Percentiles rank a stretch among this genome's conserved stretches.
Evolutionary conservation across 1,140 invertebrate genomes (phyloP).

Genomic region (Scaptomyza montana): DNA sequence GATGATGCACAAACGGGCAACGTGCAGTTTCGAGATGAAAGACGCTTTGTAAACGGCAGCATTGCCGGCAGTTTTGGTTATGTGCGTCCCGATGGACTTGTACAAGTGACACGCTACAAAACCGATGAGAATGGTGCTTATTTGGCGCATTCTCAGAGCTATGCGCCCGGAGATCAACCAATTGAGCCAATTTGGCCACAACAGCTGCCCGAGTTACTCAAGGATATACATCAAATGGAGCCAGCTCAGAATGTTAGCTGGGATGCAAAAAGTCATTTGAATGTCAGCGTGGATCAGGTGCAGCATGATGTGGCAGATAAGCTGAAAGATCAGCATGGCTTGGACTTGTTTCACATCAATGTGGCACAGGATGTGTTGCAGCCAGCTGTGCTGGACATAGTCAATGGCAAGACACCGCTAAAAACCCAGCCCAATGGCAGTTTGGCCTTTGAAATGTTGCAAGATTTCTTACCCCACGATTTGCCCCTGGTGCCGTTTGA

Average conservation of each 20-base stretch:
- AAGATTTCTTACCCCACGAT: constrained; percentile 66
- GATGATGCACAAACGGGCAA: constrained; percentile 87
- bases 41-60: constrained; percentile 87
- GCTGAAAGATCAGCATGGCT: constrained; percentile 62
- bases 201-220: constrained; percentile 52
- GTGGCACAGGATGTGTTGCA: constrained; percentile 59
- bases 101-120: constrained; percentile 86
- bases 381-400: constrained; percentile 60
- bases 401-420: constrained; percentile 61
- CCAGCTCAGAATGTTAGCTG: constrained; percentile 47
- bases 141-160: constrained; percentile 57
- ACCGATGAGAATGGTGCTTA: constrained; percentile 87
- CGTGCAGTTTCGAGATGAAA: constrained; percentile 87
- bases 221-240: constrained; percentile 7
- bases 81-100: constrained; percentile 86
- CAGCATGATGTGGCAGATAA: constrained; percentile 49
- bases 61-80: constrained; percentile 88
- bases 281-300: constrained; percentile 63
- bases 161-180: constrained; percentile 44
- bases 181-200: constrained; percentile 61
- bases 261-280: constrained; percentile 71
- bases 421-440: constrained; percentile 31
- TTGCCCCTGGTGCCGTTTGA: constrained; percentile 72
- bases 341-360: constrained; percentile 64
- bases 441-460: constrained; percentile 51